A percentile compares a stretch with the other conserved stretches of the same genome.
Evolutionary conservation across 1,140 invertebrate genomes (phyloP).

Genomic region (Pseudomyrmex flavicornis): DNA sequence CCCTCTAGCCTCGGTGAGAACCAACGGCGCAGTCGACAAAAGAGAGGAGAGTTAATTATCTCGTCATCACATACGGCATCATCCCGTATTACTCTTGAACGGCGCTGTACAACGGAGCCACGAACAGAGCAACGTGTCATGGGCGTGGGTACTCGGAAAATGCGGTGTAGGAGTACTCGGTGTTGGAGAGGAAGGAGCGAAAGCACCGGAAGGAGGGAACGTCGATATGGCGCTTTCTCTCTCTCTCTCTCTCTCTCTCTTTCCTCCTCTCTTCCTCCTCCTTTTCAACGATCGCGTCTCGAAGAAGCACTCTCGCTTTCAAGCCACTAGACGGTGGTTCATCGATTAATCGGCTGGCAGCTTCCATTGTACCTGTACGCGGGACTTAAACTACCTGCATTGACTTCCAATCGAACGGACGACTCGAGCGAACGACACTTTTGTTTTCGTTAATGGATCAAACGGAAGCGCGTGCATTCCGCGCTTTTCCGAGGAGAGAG

Average conservation of each 20-base stretch:
- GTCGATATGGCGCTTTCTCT: constrained; percentile 43
- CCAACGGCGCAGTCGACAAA: neutral
- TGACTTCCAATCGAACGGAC: constrained; percentile 33
- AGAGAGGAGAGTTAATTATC: neutral
- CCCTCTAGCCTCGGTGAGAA: neutral
- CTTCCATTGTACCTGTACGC: constrained; percentile 41
- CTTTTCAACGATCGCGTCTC: constrained; percentile 62
- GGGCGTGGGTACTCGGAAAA: constrained; percentile 56
- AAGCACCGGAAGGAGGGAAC: constrained; percentile 57
- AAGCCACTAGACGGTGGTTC: constrained; percentile 52
- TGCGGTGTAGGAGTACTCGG: constrained; percentile 59
- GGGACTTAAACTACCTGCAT: constrained; percentile 42
- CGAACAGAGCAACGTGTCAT: constrained; percentile 67
- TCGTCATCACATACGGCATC: neutral
- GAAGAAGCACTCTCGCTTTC: constrained; percentile 70
- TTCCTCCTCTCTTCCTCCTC: constrained; percentile 23
- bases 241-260: too few species aligned
- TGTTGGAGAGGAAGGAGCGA: constrained; percentile 39
- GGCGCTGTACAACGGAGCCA: constrained; percentile 40
- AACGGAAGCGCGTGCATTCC: neutral
- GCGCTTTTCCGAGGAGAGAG: neutral
- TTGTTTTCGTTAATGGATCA: constrained; percentile 33
- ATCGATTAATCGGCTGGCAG: constrained; percentile 69
- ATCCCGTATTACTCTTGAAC: constrained; percentile 24
- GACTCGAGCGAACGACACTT: constrained; percentile 48